Evolutionary conservation across 2,888 invertebrate species (phyloP).

Genomic region (Lasioglossum zephyrum): DNA sequence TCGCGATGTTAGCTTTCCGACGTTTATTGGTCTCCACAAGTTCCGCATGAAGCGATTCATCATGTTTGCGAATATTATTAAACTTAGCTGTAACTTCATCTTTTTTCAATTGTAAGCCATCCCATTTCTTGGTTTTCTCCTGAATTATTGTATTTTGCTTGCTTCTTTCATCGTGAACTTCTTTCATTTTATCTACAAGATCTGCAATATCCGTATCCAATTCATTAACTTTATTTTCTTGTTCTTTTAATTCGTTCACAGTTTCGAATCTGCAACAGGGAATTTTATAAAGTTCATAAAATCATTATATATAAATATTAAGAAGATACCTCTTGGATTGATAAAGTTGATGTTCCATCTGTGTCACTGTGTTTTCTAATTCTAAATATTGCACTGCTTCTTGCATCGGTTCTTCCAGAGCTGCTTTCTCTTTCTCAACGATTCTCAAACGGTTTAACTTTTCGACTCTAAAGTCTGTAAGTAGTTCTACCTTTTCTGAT

Average conservation of each 20-base stretch:
- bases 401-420: conserved; percentile 91
- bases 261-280: conserved; percentile 68
- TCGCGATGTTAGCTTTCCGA: conserved; percentile 90
- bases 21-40: conserved; percentile 89
- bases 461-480: conserved; percentile 90
- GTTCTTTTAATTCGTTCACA: conserved; percentile 66
- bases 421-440: conserved; percentile 92
- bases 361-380: conserved; percentile 90
- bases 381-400: conserved; percentile 92
- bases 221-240: conserved; percentile 70
- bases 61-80: conserved; percentile 85
- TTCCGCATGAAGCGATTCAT: conserved; percentile 87
- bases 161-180: conserved; percentile 85
- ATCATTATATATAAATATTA: neutral
- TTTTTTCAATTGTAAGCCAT: conserved; percentile 87
- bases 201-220: conserved; percentile 75
- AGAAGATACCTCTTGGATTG: conserved; percentile 76
- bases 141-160: conserved; percentile 86
- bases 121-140: conserved; percentile 83
- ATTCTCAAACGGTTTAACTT: conserved; percentile 94
- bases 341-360: conserved; percentile 80
- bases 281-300: neutral
- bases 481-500: conserved; percentile 89
- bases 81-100: conserved; percentile 85
- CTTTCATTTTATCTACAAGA: conserved; percentile 85